Evolutionary conservation across 2,113 vertebrate genomes (phyloP).

Genomic region (Eurypyga helias): DNA sequence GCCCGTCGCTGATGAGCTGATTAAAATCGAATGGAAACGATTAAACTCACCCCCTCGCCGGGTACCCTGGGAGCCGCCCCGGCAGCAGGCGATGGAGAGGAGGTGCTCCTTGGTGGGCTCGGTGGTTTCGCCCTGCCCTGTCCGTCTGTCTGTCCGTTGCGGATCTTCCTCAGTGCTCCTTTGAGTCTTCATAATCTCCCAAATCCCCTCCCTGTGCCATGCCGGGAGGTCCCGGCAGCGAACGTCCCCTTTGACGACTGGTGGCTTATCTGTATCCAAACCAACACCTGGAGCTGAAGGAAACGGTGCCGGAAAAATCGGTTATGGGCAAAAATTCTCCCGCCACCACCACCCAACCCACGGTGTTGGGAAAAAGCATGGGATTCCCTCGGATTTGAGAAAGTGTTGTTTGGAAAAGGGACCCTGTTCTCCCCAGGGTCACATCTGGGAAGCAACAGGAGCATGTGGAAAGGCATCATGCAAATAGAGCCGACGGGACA

Average conservation of each 20-base stretch:
- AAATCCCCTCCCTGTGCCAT: neutral
- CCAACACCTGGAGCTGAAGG: neutral
- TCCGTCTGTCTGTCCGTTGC: rapidly evolving
- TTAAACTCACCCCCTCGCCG: neutral
- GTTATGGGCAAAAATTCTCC: neutral
- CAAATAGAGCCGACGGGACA: rapidly evolving
- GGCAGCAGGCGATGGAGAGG: rapidly evolving
- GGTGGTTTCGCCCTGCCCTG: neutral
- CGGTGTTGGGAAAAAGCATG: rapidly evolving
- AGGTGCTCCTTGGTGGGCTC: neutral
- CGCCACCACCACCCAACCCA: too few species aligned
- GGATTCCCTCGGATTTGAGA: neutral
- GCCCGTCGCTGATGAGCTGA: neutral
- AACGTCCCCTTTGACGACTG: rapidly evolving
- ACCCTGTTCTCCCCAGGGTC: too few species aligned
- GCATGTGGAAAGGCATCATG: rapidly evolving
- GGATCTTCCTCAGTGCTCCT: neutral
- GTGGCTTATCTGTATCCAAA: rapidly evolving
- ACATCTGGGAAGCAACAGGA: neutral
- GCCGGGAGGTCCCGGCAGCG: neutral
- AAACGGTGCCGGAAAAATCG: neutral
- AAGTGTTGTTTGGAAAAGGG: neutral
- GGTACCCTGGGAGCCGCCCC: rapidly evolving
- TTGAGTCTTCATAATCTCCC: rapidly evolving
- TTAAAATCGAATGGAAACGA: neutral